Evolutionary conservation across 2,113 vertebrate genomes (phyloP).

Genomic region (cattle (Bos taurus)): DNA sequence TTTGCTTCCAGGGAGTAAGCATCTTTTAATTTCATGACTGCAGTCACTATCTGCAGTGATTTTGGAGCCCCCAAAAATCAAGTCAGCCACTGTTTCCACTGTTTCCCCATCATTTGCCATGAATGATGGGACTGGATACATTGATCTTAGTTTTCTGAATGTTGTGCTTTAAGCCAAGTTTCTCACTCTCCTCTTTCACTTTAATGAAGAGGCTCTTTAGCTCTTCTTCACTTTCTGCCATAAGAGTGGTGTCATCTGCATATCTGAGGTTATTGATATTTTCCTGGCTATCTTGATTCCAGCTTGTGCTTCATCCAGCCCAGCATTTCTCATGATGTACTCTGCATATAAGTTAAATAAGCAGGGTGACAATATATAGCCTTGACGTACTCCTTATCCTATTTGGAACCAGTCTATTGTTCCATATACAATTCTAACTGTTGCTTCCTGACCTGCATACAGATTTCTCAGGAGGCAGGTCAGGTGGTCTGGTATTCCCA

Average conservation of each 20-base stretch:
- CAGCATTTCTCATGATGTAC: neutral
- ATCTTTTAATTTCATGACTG: neutral
- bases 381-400: neutral
- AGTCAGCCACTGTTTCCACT: neutral
- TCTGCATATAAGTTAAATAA: neutral
- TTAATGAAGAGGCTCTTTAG: neutral
- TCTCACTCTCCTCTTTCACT: neutral
- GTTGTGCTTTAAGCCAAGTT: neutral
- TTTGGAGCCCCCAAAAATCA: neutral
- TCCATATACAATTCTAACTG: neutral
- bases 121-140: neutral
- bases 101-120: neutral
- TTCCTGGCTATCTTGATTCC: neutral
- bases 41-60: neutral
- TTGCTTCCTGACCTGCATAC: neutral
- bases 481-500: neutral
- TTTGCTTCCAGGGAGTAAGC: neutral
- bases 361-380: neutral
- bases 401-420: neutral
- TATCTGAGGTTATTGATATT: neutral
- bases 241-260: neutral
- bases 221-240: neutral
- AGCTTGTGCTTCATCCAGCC: neutral
- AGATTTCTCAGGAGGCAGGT: neutral
- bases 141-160: neutral